Evolutionary conservation across 92 coral and sea anemone species (phyloP), one percentile per base, ranked within the genome.

Genomic region (Epizoanthus stellaris): DNA sequence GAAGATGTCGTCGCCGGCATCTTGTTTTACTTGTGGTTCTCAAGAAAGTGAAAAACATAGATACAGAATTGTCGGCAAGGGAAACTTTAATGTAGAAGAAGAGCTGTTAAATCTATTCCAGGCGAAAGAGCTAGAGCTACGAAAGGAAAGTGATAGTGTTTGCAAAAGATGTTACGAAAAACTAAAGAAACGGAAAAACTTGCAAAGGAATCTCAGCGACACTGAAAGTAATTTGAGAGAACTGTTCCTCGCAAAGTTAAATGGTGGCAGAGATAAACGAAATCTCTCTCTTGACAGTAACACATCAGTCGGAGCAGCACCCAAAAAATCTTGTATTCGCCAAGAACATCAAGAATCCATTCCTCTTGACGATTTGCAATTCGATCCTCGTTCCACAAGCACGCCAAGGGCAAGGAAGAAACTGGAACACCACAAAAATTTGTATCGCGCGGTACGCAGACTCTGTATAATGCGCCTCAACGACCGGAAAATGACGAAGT

Each of bases 191-290:
- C 45, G 72, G 20, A 67, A 67, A 67, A 30, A 66, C 71, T 36
- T 66, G 19, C 71, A 66, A 66, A 66, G 19, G 19, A 66, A 66
- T 66, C 71, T 66, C 71, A 30, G 19, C n/a, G 71, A 66, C n/a
- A 67, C 45, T 67, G 72, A 67, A 67, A 67, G 47, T 19, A 67
- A 67, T 34, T 67, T 67, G 72, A 67, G 20, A 67, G 72, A 67
- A 67, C 20, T 67, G 72, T 67, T 67, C 45, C 20, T 67, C 72
- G 20, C 20, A 67, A 67, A 67, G 72, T 67, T 67, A 67, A 67
- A 67, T 67, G 72, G 72, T 6, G 72, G 72, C 72, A 16, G 72
- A 67, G 72, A 67, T 67, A 67, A 67, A 39, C 72, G 72, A 67
- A 67, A 67, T 67, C 72, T 67, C 72, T 67, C 47, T 67, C 40